Evolutionary conservation across 2,113 vertebrate genomes (phyloP), one percentile per base, ranked within the genome.

Genomic region (Natator depressus): DNA sequence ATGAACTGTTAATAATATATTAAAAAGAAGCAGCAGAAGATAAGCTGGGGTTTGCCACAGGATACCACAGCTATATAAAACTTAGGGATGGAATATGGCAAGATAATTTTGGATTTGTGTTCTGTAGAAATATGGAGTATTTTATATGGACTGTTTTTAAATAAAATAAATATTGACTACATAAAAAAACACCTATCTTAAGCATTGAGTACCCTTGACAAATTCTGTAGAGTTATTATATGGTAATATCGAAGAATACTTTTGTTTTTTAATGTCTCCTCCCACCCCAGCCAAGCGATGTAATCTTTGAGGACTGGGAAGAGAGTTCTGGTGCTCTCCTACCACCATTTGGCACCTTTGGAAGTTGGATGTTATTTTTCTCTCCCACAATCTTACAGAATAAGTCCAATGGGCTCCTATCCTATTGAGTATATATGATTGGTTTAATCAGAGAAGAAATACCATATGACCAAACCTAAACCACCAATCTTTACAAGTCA

Each of bases 211-310:
- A n/a, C 46, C 93, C 35, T 78, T 78, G 47, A 42, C 2, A 25
- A 10, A n/a, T 78, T 78, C 11, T 49, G 49, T 49, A 49, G 49
- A 49, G 49, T 49, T 49, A 49, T 49, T 49, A 12, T 49, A 49
- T 49, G 49, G 49, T 49, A 49, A 49, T 49, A 49, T 49, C 49
- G 10, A 49, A 10, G 10, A 12, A 49, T 49, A 49, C 49, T 49
- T 49, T 49, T 10, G 49, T 49, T 49, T 49, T 49, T 49, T 49
- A 10, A 49, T 49, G n/a, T 35, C n/a, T 4, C 19, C 9, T 42
- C 1, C 16, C 8, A 2, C 4, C 35, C 4, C 65, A 1, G 2
- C 12, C 13, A 29, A 29, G 31, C 29, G 75, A 47, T 47, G 25
- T 78, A 22, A 76, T 78, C 42, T 78, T 47, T 78, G 75, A 78